phyloP scores from a whole-genome alignment of 1,140 invertebrate species.

The Patella vulgata region DNA sequence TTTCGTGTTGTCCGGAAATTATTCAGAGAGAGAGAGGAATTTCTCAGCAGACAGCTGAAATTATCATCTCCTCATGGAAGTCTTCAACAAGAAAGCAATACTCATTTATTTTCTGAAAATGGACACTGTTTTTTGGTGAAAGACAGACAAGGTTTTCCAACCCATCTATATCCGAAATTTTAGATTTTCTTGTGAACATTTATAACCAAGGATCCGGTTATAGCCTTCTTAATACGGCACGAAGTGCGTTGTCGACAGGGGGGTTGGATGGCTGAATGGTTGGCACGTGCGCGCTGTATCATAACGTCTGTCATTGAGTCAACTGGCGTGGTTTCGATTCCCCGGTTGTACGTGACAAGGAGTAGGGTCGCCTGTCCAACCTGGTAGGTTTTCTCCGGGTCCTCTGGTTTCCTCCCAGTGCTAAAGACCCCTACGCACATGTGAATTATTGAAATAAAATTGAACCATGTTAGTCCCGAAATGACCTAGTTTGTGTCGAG shows the following conservation, averaged over 20 bases:
- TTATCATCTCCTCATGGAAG: conserved; percentile 20
- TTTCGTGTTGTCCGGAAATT: conserved; percentile 12
- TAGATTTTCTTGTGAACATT: conserved; percentile 11
- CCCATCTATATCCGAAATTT: conserved; percentile 1
- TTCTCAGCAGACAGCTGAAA: conserved; percentile 3
- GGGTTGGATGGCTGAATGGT: no score
- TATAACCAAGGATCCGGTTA: conserved; percentile 12
- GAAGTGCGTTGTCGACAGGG: conserved; percentile 10
- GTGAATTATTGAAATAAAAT: no score
- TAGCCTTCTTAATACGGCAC: conserved; percentile 7
- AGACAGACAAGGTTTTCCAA: conserved; percentile 11
- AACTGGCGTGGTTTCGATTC: no score
- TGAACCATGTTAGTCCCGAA: no score
- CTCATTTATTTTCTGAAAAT: conserved; percentile 10
- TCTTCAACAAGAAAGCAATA: conserved; percentile 21
- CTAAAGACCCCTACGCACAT: no score
- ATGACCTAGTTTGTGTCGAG: no score
- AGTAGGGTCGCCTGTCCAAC: no score
- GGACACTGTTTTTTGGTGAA: conserved; percentile 15
- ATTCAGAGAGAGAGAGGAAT: conserved; percentile 7
- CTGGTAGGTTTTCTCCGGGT: no score
- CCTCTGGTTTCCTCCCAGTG: no score
- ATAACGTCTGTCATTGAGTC: no score
- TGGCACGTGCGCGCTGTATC: no score
- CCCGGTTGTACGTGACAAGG: no score